Base-by-base conservation (phyloP, 2,797 vertebrate species). In the Threskiornis aethiopicus region DNA sequence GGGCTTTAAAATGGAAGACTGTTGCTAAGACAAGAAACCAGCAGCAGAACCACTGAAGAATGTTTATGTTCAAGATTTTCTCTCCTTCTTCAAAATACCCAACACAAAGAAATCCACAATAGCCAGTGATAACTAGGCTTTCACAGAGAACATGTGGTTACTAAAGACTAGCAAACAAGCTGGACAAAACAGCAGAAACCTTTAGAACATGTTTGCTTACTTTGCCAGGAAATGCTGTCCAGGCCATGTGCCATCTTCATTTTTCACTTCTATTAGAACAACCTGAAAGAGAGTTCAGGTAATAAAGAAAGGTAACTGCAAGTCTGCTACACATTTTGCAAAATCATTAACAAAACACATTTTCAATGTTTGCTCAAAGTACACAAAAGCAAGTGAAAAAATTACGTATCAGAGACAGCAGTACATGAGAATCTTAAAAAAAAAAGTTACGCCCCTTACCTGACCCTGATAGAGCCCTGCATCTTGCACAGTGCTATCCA, bases 201-300 rank as follows among this genome's bases (percentile, higher is more conserved):
- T 54, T 82, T 37, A 93, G 75, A 89, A 72, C 39, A 51, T n/a
- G 89, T 97, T 98, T 83, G 90, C 98, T 99, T 98, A 99, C 99
- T 99, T 99, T 87, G 99, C 91, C 97, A 99, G 98, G 77, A 98
- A 97, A n/a, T 98, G 97, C 97, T 99, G 99, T 97, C 99, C 98
- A 79, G 99, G 99, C 99, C 99, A 99, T 0, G 99, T 99, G 89
- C 99, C 99, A 97, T 99, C 99, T 93, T 99, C 99, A 91, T 99
- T 99, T 97, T 99, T 99, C 87, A 98, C 98, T 97, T 99, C 99
- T 96, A 99, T 99, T 76, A 99, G 99, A 96, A 99, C 98, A 86
- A 99, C 98, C 99, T 99, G 97, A 80, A 94, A 98, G 97, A 95
- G 55, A 94, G 85, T 69, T 66, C 95, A 85, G 28, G 31, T 76